These are phyloP conservation scores for Huso huso DNA, from an alignment of 2,797 vertebrate genomes.

Conservation along the genomic window DNA sequence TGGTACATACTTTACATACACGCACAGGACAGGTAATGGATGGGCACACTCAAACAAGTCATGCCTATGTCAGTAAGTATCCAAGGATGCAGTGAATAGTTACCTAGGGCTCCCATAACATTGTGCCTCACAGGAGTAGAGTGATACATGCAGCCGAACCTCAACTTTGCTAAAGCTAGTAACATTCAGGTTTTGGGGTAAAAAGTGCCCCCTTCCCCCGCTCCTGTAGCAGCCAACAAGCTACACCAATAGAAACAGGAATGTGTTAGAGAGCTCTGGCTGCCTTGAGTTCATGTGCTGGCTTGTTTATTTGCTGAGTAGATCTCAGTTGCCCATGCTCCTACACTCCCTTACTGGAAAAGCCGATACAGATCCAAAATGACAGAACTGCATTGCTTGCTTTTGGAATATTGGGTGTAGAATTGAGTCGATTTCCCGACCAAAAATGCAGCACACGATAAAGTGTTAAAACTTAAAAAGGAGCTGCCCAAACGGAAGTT, in stretches of 20 bases:
- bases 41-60: constrained; percentile 21
- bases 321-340: too few species aligned
- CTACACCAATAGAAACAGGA: constrained; percentile 60
- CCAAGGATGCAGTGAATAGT: constrained; percentile 40
- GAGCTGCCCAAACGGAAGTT: too few species aligned
- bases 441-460: too few species aligned
- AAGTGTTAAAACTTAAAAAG: too few species aligned
- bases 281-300: constrained; percentile 43
- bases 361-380: too few species aligned
- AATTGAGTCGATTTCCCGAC: too few species aligned
- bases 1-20: constrained; percentile 35
- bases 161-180: constrained; percentile 14
- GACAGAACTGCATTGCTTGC: too few species aligned
- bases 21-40: constrained; percentile 23
- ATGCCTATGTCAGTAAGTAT: constrained; percentile 48
- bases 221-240: constrained; percentile 47
- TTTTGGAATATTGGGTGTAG: too few species aligned
- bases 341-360: too few species aligned
- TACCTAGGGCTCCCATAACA: constrained; percentile 36
- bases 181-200: constrained; percentile 28
- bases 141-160: constrained; percentile 53
- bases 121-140: constrained; percentile 25
- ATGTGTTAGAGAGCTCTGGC: constrained; percentile 50
- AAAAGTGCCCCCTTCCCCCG: constrained; percentile 43
- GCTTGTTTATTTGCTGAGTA: too few species aligned